These are phyloP conservation scores for Cherax quadricarinatus DNA, from an alignment of 1,140 invertebrate species.

Conservation along the genomic window DNA sequence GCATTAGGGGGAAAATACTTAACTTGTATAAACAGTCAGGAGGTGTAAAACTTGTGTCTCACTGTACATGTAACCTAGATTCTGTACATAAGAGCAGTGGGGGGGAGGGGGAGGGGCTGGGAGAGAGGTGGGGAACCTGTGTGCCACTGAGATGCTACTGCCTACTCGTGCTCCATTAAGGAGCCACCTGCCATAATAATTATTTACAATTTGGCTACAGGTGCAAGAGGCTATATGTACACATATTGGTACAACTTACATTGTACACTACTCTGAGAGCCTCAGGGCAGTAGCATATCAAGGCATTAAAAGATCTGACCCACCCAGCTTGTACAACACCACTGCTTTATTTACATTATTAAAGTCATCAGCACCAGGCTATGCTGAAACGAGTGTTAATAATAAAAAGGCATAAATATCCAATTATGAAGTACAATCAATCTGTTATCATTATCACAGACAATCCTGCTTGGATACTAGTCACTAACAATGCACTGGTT, in stretches of 20 bases:
- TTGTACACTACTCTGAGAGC: slow-evolving; percentile 51
- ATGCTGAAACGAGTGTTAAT: slow-evolving; percentile 65
- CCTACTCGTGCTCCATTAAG: neutral
- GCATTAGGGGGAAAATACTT: slow-evolving; percentile 66
- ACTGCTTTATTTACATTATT: slow-evolving; percentile 69
- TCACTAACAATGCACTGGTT: slow-evolving; percentile 70
- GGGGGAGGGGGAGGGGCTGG: slow-evolving; percentile 21
- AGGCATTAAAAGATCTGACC: slow-evolving; percentile 34
- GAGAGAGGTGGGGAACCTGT: slow-evolving; percentile 19
- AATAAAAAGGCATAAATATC: slow-evolving; percentile 71
- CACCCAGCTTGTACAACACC: slow-evolving; percentile 64
- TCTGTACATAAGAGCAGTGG: slow-evolving; percentile 55
- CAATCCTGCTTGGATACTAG: slow-evolving; percentile 70
- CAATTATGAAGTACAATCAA: slow-evolving; percentile 69
- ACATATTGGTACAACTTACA: slow-evolving; percentile 39
- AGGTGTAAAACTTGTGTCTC: slow-evolving; percentile 72
- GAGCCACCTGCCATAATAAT: slow-evolving; percentile 59
- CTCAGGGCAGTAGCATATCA: slow-evolving; percentile 46
- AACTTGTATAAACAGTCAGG: slow-evolving; percentile 70
- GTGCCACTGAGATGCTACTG: slow-evolving; percentile 37
- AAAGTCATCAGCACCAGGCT: slow-evolving; percentile 60
- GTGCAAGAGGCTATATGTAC: slow-evolving; percentile 54
- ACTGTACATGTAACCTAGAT: slow-evolving; percentile 66
- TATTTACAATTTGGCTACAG: slow-evolving; percentile 70
- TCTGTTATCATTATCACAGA: slow-evolving; percentile 67